Evolutionary conservation across 2,888 invertebrate species (phyloP).

Genomic region (Tromatobia lineatoria): DNA sequence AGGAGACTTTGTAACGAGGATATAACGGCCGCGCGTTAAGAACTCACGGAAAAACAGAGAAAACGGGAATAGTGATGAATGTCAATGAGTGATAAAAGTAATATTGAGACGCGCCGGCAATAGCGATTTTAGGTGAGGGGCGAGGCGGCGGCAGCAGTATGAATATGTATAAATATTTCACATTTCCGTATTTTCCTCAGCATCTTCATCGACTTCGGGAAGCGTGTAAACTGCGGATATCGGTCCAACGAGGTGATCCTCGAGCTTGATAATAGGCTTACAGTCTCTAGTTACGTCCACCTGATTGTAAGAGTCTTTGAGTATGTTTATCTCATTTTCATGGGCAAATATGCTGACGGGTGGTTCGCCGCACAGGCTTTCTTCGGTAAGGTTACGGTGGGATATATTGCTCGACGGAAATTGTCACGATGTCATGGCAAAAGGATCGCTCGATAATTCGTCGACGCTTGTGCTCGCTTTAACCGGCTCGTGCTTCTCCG

Average conservation of each 20-base stretch:
- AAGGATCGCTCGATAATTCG: constrained; percentile 89
- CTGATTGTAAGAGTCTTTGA: constrained; percentile 84
- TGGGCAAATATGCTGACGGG: constrained; percentile 83
- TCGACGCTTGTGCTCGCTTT: constrained; percentile 89
- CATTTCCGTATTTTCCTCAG: constrained; percentile 84
- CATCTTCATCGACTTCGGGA: constrained; percentile 83
- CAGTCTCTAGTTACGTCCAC: constrained; percentile 84
- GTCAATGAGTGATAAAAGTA: background rate
- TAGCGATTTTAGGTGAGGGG: background rate
- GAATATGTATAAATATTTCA: constrained; percentile 66
- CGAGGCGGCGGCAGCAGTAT: background rate
- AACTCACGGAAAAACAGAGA: no score
- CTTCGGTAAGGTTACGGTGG: constrained; percentile 83
- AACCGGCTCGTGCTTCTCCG: constrained; percentile 87
- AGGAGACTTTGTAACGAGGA: background rate
- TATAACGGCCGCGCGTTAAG: background rate
- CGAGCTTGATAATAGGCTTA: constrained; percentile 83
- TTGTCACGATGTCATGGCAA: constrained; percentile 91
- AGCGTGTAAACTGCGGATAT: constrained; percentile 83
- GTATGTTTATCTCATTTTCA: constrained; percentile 84
- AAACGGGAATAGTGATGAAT: no score
- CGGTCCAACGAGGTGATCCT: constrained; percentile 80
- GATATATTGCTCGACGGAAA: constrained; percentile 86
- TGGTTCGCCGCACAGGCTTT: constrained; percentile 82
- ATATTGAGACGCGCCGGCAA: background rate